Evolutionary conservation across 2,113 vertebrate species (phyloP).

Genomic region (Laticauda laticaudata): DNA sequence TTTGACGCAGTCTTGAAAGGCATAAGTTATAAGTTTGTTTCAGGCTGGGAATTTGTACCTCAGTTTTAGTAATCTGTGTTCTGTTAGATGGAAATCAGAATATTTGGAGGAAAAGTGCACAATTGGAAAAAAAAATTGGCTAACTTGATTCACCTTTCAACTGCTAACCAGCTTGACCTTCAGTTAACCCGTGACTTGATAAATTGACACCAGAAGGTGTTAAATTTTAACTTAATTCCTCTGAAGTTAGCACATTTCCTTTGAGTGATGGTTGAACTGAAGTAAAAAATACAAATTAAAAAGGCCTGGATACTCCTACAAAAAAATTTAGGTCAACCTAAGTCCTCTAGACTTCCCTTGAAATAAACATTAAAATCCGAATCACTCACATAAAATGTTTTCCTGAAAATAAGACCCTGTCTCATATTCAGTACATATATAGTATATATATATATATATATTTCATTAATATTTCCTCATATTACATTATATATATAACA

Average conservation of each 20-base stretch:
- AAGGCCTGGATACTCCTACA: constrained; percentile 1
- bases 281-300: constrained; percentile 35
- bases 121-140: constrained; percentile 4
- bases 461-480: too few species aligned
- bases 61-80: constrained; percentile 9
- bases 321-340: background rate
- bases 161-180: constrained; percentile 33
- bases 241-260: constrained; percentile 34
- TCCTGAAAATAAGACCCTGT: too few species aligned
- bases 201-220: constrained; percentile 43
- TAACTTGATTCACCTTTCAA: constrained; percentile 29
- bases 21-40: background rate
- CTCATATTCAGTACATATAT: too few species aligned
- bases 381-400: background rate
- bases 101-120: constrained; percentile 5
- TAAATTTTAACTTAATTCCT: constrained; percentile 23
- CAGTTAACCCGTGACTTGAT: constrained; percentile 44
- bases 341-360: background rate
- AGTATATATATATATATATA: too few species aligned
- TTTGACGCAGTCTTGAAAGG: constrained; percentile 4
- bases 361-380: constrained; percentile 14
- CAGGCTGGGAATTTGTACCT: background rate
- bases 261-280: background rate
- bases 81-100: background rate
- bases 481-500: too few species aligned